Conservation (phyloP, 2,113 vertebrate species). For the Malurus alboscapulatus region DNA sequence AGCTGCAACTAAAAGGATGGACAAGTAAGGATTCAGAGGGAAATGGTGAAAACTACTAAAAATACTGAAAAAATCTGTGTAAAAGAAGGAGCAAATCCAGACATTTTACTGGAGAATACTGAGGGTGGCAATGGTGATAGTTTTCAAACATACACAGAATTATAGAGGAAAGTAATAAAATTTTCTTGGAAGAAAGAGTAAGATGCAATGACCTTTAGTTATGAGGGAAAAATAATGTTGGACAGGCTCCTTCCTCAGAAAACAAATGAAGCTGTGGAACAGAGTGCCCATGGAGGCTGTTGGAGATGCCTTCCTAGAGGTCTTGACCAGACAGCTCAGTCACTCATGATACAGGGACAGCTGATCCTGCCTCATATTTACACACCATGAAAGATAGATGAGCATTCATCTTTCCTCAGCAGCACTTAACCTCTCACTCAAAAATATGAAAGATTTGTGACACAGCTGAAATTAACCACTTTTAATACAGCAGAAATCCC, state of each 20-base stretch:
- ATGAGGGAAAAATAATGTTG: accelerated
- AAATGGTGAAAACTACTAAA: neutral
- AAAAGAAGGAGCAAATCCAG: neutral
- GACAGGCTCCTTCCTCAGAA: neutral
- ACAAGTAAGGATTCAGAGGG: neutral
- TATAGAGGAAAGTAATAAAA: neutral
- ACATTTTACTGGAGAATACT: neutral
- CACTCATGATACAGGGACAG: neutral
- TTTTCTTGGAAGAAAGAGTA: neutral
- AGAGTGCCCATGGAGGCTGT: neutral
- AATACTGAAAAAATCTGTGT: neutral
- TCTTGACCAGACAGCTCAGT: neutral
- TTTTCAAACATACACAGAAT: neutral
- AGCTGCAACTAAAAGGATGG: neutral
- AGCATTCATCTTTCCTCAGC: neutral
- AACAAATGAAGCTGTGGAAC: neutral
- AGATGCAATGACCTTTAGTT: neutral
- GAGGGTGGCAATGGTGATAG: neutral
- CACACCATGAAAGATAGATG: neutral
- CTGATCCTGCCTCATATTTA: neutral
- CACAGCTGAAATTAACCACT: neutral
- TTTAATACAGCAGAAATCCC: neutral
- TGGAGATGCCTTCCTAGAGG: neutral
- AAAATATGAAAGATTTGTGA: neutral
- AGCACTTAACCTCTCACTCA: neutral